Evolutionary conservation across 1,140 invertebrate species (phyloP).

Genomic region (Adoxophyes honmai): DNA sequence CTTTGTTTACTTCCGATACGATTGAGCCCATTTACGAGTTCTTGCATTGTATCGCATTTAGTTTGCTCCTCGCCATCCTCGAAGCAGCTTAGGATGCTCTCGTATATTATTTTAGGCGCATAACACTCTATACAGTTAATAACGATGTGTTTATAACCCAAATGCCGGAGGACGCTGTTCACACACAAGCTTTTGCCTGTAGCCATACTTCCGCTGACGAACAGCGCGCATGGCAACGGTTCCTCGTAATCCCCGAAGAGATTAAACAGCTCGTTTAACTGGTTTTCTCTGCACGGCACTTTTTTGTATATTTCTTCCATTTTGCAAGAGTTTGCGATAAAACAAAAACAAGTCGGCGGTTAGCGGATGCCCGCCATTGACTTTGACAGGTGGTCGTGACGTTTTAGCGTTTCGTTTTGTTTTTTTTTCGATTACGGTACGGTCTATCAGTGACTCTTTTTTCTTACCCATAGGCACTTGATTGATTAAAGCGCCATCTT

Average conservation of each 20-base stretch:
- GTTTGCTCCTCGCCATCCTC: constrained; percentile 52
- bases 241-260: constrained; percentile 79
- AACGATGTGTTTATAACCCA: constrained; percentile 80
- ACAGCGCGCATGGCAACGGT: constrained; percentile 81
- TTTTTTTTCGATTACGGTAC: constrained; percentile 20
- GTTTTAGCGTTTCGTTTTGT: neutral
- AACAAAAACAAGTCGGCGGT: constrained; percentile 3
- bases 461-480: neutral
- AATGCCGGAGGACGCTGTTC: constrained; percentile 77
- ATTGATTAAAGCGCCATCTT: constrained; percentile 8
- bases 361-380: constrained; percentile 1
- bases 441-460: constrained; percentile 31
- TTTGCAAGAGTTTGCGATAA: constrained; percentile 20
- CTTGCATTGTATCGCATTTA: constrained; percentile 85
- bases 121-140: constrained; percentile 92
- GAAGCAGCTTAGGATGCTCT: constrained; percentile 84
- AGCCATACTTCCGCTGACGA: constrained; percentile 87
- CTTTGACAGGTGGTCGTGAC: constrained; percentile 2
- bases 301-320: constrained; percentile 74
- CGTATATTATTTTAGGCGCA: constrained; percentile 85
- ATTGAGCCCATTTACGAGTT: constrained; percentile 82
- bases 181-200: constrained; percentile 88
- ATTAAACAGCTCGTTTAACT: constrained; percentile 79
- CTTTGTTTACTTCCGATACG: constrained; percentile 38
- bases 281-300: constrained; percentile 79